These are phyloP conservation scores for Rugalucina vietnamica DNA, from an alignment of 2,888 invertebrate genomes.

Conservation along the genomic window DNA sequence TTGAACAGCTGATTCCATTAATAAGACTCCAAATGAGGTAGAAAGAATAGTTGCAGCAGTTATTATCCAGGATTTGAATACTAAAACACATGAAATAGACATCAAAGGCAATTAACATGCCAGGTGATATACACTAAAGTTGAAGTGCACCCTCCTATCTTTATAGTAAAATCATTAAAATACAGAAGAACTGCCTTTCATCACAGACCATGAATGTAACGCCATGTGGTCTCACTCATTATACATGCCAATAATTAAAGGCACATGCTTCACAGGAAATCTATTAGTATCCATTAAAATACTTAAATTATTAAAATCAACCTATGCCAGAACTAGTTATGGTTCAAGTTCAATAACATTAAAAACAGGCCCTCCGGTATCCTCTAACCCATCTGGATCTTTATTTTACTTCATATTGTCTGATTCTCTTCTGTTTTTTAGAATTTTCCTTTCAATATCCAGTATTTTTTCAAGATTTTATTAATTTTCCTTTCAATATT, in stretches of 20 bases:
- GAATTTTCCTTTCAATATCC: too few relatives aligned
- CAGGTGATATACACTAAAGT: background rate
- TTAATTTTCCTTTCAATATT: background rate
- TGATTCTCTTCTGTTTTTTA: too few relatives aligned
- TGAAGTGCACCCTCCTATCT: background rate
- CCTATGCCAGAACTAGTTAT: background rate
- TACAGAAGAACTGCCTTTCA: background rate
- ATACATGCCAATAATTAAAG: conserved; percentile 1
- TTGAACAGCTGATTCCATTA: background rate
- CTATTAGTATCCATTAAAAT: conserved; percentile 1
- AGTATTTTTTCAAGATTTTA: background rate
- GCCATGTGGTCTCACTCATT: background rate
- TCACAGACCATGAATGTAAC: background rate
- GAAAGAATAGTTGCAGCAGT: background rate
- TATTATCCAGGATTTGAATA: background rate
- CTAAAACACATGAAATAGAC: conserved; percentile 12
- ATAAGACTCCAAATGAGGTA: conserved; percentile 1
- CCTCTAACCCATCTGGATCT: background rate
- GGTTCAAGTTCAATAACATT: background rate
- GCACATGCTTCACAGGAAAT: background rate
- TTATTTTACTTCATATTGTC: background rate
- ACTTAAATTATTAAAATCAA: conserved; percentile 2
- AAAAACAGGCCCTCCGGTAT: background rate
- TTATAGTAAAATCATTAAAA: conserved; percentile 14
- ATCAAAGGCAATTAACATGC: conserved; percentile 4